Evolutionary conservation across 1,140 invertebrate species (phyloP).

Genomic region (Leptopilina boulardi): DNA sequence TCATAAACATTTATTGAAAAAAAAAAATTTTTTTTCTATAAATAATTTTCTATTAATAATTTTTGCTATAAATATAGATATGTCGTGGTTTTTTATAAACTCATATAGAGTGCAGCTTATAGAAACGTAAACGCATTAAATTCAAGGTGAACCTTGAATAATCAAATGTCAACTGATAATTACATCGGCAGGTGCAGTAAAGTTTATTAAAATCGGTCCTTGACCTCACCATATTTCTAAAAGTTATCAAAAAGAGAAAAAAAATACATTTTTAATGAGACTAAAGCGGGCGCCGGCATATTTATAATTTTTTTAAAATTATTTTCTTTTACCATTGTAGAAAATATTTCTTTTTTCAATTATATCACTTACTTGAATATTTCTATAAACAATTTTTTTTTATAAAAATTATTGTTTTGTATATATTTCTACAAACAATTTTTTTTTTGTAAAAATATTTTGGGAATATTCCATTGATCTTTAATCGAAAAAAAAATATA

Average conservation of each 20-base stretch:
- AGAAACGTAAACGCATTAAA: not conserved
- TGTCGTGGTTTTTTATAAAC: no score
- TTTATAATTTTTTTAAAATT: not conserved
- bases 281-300: not conserved
- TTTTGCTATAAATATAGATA: no score
- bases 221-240: constrained; percentile 46
- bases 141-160: not conserved
- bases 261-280: not conserved
- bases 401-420: no score
- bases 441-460: no score
- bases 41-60: not conserved
- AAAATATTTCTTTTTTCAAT: not conserved
- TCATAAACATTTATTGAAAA: not conserved
- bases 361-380: no score
- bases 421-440: no score
- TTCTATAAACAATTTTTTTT: no score
- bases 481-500: no score
- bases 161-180: constrained; percentile 38
- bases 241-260: not conserved
- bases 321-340: not conserved
- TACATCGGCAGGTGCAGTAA: constrained; percentile 37
- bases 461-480: no score
- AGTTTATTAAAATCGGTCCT: constrained; percentile 50
- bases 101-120: no score
- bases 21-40: not conserved